These are phyloP conservation scores for Psittacula echo DNA, from an alignment of 2,797 vertebrate species.

Conservation along the genomic window DNA sequence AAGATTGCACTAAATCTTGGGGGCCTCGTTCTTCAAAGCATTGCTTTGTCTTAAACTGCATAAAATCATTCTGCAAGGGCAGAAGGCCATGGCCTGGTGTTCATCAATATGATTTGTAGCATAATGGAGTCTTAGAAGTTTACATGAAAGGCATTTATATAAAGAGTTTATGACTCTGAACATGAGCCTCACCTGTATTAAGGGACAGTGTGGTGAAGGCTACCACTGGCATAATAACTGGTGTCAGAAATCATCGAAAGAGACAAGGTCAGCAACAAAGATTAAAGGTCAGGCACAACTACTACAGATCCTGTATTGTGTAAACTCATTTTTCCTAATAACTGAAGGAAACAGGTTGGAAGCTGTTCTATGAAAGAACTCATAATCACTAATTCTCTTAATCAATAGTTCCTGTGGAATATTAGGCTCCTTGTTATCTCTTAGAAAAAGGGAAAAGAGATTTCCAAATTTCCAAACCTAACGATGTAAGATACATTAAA, in stretches of 20 bases:
- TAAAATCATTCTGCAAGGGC: not conserved
- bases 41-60: not conserved
- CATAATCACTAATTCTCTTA: constrained; percentile 29
- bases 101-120: not conserved
- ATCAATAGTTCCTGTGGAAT: constrained; percentile 1
- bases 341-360: constrained; percentile 18
- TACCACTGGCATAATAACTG: not conserved
- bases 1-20: not conserved
- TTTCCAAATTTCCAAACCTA: constrained; percentile 9
- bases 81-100: not conserved
- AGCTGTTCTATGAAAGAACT: constrained; percentile 15
- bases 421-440: constrained; percentile 6
- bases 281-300: not conserved
- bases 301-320: not conserved
- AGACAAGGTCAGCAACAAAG: not conserved
- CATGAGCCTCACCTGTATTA: not conserved
- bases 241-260: not conserved
- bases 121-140: not conserved
- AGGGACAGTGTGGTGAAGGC: not conserved
- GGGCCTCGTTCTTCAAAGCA: not conserved
- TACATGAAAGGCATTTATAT: not conserved
- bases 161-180: not conserved
- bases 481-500: not conserved
- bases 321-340: not conserved
- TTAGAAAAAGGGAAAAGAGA: not conserved